Base-by-base conservation (phyloP, 2,113 vertebrate genomes). In the Hypanus sabinus region DNA sequence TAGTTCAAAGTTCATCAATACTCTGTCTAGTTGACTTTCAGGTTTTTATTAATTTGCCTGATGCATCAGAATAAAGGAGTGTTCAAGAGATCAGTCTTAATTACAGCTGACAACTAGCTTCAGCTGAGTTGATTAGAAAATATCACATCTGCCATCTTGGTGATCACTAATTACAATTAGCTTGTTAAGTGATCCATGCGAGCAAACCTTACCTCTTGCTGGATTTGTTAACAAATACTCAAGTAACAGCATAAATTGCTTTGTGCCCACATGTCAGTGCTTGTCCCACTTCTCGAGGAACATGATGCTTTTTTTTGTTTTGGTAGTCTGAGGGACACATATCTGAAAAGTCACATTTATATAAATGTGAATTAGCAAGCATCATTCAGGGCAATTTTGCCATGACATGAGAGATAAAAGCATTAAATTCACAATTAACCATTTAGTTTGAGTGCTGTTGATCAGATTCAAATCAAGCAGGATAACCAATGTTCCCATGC, bases 11-110 rank as follows among this genome's bases (percentile, higher is more conserved):
- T 33, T 90, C 10, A 65, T 60, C 62, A 65, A 65, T 33, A n/a
- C 85, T 20, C 10, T 90, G 57, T 55, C 57, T 11, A n/a, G 55
- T 18, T n/a, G 27, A 60, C 55, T 62, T 71, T 73, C 91, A 73
- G 38, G 46, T 73, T 93, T 73, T 93, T 73, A 71, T 11, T 46
- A 38, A 93, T 36, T 0, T 71, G 33, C 7, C 33, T 24, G n/a
- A 70, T 70, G 60, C 8, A 30, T 91, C 18, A 33, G 68, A 71
- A 73, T 27, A n/a, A 22, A 27, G 33, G 7, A 93, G 36, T 27
- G 68, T 24, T 73, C 30, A 27, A 27, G 68, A 93, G 68, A 93
- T 93, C 46, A 73, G 33, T 93, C 57, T 73, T 93, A 93, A 93
- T 55, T 93, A 36, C 14, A 92, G 3, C 65, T 71, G 90, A 93